Percentiles rank a stretch among this genome's conserved stretches.
Conservation (phyloP, 1,140 invertebrate species). For the Drosophila prosaltans region DNA sequence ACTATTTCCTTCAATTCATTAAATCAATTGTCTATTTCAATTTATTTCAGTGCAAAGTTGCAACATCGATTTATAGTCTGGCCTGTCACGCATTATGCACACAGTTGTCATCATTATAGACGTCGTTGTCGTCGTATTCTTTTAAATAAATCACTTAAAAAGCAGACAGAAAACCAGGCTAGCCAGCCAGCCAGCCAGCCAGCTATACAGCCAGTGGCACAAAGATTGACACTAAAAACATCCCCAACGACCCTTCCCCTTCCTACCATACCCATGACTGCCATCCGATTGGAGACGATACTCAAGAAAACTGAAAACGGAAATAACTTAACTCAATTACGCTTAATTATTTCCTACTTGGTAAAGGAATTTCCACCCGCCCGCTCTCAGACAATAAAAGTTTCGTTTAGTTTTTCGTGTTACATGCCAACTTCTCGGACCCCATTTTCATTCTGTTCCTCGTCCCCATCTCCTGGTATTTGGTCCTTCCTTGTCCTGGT, state of each 20-base stretch:
- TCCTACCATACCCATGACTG: neutral
- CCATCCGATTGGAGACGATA: slow-evolving; percentile 3
- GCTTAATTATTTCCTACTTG: slow-evolving; percentile 82
- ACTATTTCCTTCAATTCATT: neutral
- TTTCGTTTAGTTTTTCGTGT: slow-evolving; percentile 73
- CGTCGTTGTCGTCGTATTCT: slow-evolving; percentile 9
- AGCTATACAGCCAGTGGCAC: neutral
- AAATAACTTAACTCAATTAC: slow-evolving; percentile 82
- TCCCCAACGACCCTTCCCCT: neutral
- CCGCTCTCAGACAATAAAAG: slow-evolving; percentile 74
- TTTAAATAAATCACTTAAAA: slow-evolving; percentile 54
- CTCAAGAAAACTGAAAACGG: slow-evolving; percentile 61
- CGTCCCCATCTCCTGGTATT: neutral
- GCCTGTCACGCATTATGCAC: slow-evolving; percentile 26
- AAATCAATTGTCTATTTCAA: neutral
- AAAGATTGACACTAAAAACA: slow-evolving; percentile 3
- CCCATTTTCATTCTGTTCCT: neutral
- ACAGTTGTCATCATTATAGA: slow-evolving; percentile 17
- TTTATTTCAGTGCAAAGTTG: slow-evolving; percentile 9
- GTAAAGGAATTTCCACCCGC: slow-evolving; percentile 63
- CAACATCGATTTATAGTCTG: slow-evolving; percentile 28
- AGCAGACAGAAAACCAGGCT: slow-evolving; percentile 9
- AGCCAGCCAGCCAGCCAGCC: neutral
- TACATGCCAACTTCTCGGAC: slow-evolving; percentile 38
- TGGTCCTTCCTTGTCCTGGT: slow-evolving; percentile 11